Evolutionary conservation across 1,140 invertebrate species (phyloP).

Genomic region (Drosophila chauvacae): DNA sequence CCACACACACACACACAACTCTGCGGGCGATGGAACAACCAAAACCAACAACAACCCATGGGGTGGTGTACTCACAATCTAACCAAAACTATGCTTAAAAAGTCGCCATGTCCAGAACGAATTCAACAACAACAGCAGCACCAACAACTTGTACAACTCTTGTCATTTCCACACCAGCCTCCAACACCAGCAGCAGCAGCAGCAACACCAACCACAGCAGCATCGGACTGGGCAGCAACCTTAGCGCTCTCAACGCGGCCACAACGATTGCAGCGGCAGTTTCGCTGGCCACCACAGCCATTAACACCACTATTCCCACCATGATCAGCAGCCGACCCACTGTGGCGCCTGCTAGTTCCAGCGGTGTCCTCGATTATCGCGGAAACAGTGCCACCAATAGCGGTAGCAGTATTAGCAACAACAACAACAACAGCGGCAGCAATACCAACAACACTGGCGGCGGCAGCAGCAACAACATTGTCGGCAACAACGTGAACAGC

Average conservation of each 20-base stretch:
- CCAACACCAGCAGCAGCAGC: conserved; percentile 49
- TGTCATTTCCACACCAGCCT: conserved; percentile 65
- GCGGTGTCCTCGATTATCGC: conserved; percentile 64
- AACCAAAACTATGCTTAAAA: conserved; percentile 45
- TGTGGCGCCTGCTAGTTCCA: conserved; percentile 53
- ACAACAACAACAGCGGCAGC: conserved; percentile 18
- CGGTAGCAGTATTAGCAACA: conserved; percentile 25
- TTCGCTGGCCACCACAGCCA: conserved; percentile 71
- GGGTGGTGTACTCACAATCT: conserved; percentile 44
- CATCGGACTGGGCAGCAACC: conserved; percentile 29
- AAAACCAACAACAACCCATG: neutral
- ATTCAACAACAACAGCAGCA: conserved; percentile 35
- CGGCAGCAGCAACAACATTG: conserved; percentile 4
- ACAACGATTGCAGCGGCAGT: conserved; percentile 72
- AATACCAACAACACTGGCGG: conserved; percentile 21
- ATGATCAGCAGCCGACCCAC: conserved; percentile 61
- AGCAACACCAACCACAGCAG: conserved; percentile 49
- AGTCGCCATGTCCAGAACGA: conserved; percentile 30
- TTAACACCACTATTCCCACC: conserved; percentile 74
- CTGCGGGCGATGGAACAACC: conserved; percentile 29
- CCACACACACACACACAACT: conserved; percentile 34
- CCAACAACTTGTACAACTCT: conserved; percentile 48
- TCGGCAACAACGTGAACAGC: conserved; percentile 21
- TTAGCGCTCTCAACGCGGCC: conserved; percentile 59
- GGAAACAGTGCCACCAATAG: conserved; percentile 20